phyloP scores from a whole-genome alignment of 2,888 invertebrate genomes.

The Papilio demoleus region DNA sequence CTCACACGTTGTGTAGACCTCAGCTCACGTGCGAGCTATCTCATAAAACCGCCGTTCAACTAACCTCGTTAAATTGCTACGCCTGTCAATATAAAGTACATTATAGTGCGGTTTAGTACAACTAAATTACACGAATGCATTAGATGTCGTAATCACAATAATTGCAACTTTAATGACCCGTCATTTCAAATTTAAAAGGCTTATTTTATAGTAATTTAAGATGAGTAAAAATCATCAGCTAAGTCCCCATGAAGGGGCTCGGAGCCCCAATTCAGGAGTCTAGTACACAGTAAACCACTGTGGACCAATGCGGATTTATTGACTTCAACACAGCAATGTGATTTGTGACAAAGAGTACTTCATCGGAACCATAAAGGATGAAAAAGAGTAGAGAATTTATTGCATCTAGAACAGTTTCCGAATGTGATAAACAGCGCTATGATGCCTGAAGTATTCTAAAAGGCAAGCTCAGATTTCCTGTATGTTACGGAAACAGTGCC shows the following conservation, averaged over 20 bases:
- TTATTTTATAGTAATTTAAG: too few relatives aligned
- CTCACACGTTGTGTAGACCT: slow-evolving; percentile 2
- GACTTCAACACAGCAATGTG: too few relatives aligned
- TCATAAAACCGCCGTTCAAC: slow-evolving; percentile 28
- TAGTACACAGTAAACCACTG: too few relatives aligned
- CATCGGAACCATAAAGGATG: too few relatives aligned
- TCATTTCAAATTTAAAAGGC: background rate
- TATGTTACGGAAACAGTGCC: background rate
- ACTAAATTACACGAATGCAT: background rate
- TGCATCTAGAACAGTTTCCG: too few relatives aligned
- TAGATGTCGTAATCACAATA: background rate
- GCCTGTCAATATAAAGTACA: slow-evolving; percentile 12
- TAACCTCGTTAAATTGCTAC: slow-evolving; percentile 31
- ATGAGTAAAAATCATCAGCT: too few relatives aligned
- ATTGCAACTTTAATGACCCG: background rate
- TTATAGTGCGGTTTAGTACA: slow-evolving; percentile 17
- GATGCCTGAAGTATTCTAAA: background rate
- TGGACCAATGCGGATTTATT: too few relatives aligned
- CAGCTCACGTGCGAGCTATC: slow-evolving; percentile 27
- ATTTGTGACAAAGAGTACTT: too few relatives aligned
- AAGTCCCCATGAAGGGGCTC: too few relatives aligned
- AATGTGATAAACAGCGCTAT: too few relatives aligned
- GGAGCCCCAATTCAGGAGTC: too few relatives aligned
- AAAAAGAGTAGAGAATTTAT: too few relatives aligned
- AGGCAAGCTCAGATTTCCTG: background rate